These are phyloP conservation scores for Siniperca scherzeri DNA, from an alignment of 2,797 vertebrate species.

Conservation along the genomic window DNA sequence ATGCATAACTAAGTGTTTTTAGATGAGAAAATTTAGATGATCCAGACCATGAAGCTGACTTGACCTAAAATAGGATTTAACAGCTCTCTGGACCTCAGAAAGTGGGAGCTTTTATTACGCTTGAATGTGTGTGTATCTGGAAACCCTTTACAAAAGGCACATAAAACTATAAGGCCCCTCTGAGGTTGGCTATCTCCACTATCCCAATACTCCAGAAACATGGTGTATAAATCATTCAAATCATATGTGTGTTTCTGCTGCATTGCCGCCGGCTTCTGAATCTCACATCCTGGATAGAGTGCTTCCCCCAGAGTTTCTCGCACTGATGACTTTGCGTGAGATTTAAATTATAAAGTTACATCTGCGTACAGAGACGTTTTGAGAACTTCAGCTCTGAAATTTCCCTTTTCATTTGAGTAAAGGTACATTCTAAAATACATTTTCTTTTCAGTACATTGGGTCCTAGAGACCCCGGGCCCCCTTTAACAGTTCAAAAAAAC, in stretches of 20 bases:
- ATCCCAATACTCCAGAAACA: slow-evolving; percentile 54
- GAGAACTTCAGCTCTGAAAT: neutral
- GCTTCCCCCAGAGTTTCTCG: slow-evolving; percentile 29
- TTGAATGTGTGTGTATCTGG: slow-evolving; percentile 34
- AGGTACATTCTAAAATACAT: neutral
- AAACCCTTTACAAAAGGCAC: slow-evolving; percentile 59
- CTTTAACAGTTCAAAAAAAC: neutral
- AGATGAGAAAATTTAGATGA: slow-evolving; percentile 62
- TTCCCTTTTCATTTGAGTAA: neutral
- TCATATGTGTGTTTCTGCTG: slow-evolving; percentile 70
- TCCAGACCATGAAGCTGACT: slow-evolving; percentile 47
- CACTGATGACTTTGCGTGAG: slow-evolving; percentile 28
- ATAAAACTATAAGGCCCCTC: slow-evolving; percentile 57
- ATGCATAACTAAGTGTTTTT: slow-evolving; percentile 58
- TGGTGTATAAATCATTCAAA: slow-evolving; percentile 76
- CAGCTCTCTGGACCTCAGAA: slow-evolving; percentile 54
- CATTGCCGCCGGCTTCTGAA: slow-evolving; percentile 29
- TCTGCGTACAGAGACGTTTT: neutral
- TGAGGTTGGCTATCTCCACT: slow-evolving; percentile 43
- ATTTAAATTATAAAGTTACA: slow-evolving; percentile 19
- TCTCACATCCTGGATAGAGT: slow-evolving; percentile 29
- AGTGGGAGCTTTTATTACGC: slow-evolving; percentile 31
- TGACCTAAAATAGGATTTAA: slow-evolving; percentile 68
- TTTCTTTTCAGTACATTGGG: neutral
- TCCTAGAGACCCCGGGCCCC: neutral